Conservation (phyloP, 2,113 vertebrate genomes). For the Vidua macroura region DNA sequence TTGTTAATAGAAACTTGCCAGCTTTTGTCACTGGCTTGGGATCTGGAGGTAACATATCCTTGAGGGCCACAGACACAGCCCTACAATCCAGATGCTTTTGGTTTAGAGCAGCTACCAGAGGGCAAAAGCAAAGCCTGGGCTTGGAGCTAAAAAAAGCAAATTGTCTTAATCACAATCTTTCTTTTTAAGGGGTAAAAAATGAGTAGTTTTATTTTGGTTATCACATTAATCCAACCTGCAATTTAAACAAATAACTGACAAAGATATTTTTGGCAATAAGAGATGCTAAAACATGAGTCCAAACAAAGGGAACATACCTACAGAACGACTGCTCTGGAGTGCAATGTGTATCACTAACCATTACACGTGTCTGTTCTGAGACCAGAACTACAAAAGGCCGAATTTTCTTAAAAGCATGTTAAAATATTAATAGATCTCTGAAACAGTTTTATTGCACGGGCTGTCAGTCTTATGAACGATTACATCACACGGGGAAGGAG, state of each 20-base stretch:
- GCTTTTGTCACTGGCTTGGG: background rate
- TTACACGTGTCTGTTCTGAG: conserved; percentile 74
- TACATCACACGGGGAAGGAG: conserved; percentile 67
- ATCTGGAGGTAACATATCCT: background rate
- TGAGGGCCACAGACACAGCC: background rate
- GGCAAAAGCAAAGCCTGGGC: background rate
- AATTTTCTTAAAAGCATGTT: conserved; percentile 87
- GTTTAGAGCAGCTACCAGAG: background rate
- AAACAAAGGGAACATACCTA: conserved; percentile 60
- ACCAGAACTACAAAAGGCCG: conserved; percentile 72
- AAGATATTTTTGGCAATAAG: conserved; percentile 41
- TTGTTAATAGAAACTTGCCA: background rate
- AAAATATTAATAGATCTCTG: conserved; percentile 86
- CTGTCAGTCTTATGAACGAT: conserved; percentile 68
- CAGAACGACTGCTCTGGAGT: conserved; percentile 21
- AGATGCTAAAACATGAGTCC: conserved; percentile 65
- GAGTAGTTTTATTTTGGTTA: background rate
- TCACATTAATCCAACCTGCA: background rate
- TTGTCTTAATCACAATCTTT: background rate
- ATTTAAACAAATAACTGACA: conserved; percentile 53
- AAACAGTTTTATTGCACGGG: conserved; percentile 68
- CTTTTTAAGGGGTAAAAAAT: background rate
- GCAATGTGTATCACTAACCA: conserved; percentile 68
- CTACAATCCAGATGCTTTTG: fast-evolving
- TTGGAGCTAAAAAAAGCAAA: background rate